Evolutionary conservation across 1,140 invertebrate genomes (phyloP).

Genomic region (Musca vetustissima): DNA sequence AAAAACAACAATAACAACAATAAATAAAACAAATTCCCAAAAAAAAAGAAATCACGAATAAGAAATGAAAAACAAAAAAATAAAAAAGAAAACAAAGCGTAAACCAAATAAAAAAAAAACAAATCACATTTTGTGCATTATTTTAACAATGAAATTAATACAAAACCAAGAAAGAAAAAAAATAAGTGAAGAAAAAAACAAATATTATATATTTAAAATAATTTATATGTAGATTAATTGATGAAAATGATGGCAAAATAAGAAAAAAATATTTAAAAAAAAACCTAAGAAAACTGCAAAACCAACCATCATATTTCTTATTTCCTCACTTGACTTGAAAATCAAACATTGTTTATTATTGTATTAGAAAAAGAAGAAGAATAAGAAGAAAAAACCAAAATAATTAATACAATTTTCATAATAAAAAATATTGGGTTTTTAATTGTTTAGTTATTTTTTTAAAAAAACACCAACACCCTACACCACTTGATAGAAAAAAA

Average conservation of each 20-base stretch:
- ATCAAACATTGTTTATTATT: neutral
- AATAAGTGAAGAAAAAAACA: neutral
- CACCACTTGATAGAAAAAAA: too few species aligned
- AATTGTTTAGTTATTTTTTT: too few species aligned
- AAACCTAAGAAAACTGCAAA: constrained; percentile 7
- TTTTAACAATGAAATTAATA: constrained; percentile 23
- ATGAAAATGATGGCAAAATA: constrained; percentile 3
- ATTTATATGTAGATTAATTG: constrained; percentile 19
- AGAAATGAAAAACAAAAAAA: constrained; percentile 39
- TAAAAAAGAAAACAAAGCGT: constrained; percentile 24
- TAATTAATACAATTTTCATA: too few species aligned
- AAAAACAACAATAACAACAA: neutral
- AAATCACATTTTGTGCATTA: constrained; percentile 24
- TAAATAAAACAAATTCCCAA: constrained; percentile 32
- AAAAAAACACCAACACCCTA: too few species aligned
- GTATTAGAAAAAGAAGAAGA: too few species aligned
- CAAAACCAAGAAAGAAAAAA: constrained; percentile 7
- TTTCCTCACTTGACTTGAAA: neutral
- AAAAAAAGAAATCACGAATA: constrained; percentile 35
- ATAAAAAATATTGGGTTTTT: too few species aligned
- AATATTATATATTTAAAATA: constrained; percentile 23
- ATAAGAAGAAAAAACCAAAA: too few species aligned
- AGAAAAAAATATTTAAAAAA: constrained; percentile 21
- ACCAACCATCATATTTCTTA: constrained; percentile 8
- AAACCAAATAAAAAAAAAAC: constrained; percentile 19